These are phyloP conservation scores for Brachyptera risi DNA, from an alignment of 2,888 invertebrate species.

Conservation along the genomic window DNA sequence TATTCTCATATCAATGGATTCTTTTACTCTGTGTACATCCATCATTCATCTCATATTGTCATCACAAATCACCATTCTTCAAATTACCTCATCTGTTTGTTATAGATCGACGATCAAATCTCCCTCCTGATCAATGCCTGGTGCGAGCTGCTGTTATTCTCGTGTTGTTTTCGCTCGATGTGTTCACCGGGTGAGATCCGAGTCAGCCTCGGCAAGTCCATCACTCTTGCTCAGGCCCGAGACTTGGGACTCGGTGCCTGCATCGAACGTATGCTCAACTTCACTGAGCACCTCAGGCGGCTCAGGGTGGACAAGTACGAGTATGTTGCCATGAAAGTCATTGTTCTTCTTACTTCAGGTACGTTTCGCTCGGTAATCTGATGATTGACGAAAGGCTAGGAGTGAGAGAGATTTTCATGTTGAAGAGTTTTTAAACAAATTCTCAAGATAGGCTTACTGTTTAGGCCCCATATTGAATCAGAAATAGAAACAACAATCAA, in stretches of 20 bases:
- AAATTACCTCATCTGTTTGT: background rate
- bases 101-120: constrained; percentile 95
- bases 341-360: constrained; percentile 89
- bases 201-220: constrained; percentile 61
- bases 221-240: constrained; percentile 61
- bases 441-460: too few relatives aligned
- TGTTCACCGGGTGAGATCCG: constrained; percentile 85
- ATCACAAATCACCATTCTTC: constrained; percentile 1
- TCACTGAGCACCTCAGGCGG: constrained; percentile 86
- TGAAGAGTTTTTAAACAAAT: too few relatives aligned
- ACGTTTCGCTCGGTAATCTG: too few relatives aligned
- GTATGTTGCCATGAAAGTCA: constrained; percentile 94
- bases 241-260: constrained; percentile 78
- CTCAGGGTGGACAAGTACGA: constrained; percentile 91
- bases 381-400: too few relatives aligned
- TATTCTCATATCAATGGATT: too few relatives aligned
- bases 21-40: too few relatives aligned
- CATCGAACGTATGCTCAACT: constrained; percentile 90
- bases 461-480: too few relatives aligned
- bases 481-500: too few relatives aligned
- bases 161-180: constrained; percentile 92
- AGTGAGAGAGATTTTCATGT: too few relatives aligned
- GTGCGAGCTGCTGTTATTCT: constrained; percentile 89
- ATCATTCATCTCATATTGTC: too few relatives aligned
- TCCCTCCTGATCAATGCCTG: constrained; percentile 94